Percentiles rank a stretch among this genome's conserved stretches.
phyloP scores from a whole-genome alignment of 2,888 invertebrate genomes.

The Sympetrum striolatum region DNA sequence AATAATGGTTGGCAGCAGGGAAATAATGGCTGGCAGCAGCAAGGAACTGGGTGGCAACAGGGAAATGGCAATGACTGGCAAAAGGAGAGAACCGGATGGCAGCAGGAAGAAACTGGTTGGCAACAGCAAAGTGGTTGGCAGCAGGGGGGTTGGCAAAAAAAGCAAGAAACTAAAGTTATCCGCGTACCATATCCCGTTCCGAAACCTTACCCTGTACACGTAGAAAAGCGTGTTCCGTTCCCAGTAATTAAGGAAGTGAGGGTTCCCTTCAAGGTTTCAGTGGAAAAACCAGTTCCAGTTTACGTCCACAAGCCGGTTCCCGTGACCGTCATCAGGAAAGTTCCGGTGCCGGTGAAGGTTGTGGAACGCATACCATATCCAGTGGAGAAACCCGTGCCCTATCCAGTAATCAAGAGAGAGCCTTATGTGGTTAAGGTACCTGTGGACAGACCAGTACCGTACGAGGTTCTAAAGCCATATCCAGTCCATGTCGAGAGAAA shows the following conservation, averaged over 20 bases:
- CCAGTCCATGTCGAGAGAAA: not conserved
- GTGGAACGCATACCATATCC: not conserved
- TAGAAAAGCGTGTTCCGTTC: not conserved
- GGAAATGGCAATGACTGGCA: not conserved
- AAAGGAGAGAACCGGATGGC: not conserved
- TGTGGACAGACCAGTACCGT: not conserved
- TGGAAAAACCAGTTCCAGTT: not conserved
- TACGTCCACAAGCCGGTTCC: not conserved
- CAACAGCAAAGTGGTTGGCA: not conserved
- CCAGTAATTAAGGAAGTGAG: not conserved
- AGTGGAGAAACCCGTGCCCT: not conserved
- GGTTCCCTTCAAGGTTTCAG: not conserved
- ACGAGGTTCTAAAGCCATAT: not conserved
- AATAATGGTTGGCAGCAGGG: not conserved
- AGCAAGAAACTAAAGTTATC: not conserved
- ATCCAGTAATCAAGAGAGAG: not conserved
- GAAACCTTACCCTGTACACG: not conserved
- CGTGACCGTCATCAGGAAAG: not conserved
- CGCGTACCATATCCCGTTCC: not conserved
- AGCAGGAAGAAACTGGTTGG: not conserved
- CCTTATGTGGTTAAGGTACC: not conserved
- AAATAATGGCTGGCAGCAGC: not conserved
- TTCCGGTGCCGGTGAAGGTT: not conserved
- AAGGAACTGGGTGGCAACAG: too few relatives aligned
- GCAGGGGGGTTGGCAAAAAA: not conserved